Base-by-base conservation (phyloP, 2,888 invertebrate genomes). In the Thelaira solivaga region DNA sequence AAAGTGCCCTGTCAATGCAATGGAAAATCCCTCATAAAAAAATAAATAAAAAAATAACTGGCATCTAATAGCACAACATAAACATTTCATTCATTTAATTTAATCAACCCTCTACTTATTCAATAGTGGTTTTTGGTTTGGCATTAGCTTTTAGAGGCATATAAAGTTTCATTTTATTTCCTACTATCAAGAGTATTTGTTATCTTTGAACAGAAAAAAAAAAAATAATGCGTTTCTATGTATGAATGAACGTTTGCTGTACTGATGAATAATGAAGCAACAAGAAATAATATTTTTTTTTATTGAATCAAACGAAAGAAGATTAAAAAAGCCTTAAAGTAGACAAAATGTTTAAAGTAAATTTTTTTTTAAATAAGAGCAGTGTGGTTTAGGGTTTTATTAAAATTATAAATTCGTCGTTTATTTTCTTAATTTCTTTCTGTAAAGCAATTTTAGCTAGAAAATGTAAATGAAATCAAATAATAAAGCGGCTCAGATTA, bases 81-180 rank as follows among this genome's bases (percentile, higher is more conserved):
- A 29, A 64, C 59, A 57, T 64, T 64, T 68, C 31, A 76, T 61
- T 61, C 57, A 24, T 78, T 55, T 65, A 65, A 78, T 71, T 74
- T 45, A 78, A 78, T 74, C 59, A 78, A 61, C 73, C 73, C 67
- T 55, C 47, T 45, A 24, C 39, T 24, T 8, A 20, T 29, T 26
- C 57, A 20, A 13, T 55, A 45, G 29, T 29, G 39, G 26, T 39
- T 51, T 69, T 39, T 29, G 39, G 13, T 29, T 64, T 76, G 7
- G 16, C 24, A 39, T 71, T 64, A 68, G 57, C 41, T 64, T 74
- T 57, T 51, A 65, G 65, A 24, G 69, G 22, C 74, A 53, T 78
- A 78, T 78, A 74, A 74, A 61, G 65, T 78, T 78, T 49, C 78
- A 71, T 45, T 62, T 61, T 53, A 62, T 43, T 72, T 64, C 45